Conservation (phyloP, 2,888 invertebrate species). For the Thymelicus sylvestris region DNA sequence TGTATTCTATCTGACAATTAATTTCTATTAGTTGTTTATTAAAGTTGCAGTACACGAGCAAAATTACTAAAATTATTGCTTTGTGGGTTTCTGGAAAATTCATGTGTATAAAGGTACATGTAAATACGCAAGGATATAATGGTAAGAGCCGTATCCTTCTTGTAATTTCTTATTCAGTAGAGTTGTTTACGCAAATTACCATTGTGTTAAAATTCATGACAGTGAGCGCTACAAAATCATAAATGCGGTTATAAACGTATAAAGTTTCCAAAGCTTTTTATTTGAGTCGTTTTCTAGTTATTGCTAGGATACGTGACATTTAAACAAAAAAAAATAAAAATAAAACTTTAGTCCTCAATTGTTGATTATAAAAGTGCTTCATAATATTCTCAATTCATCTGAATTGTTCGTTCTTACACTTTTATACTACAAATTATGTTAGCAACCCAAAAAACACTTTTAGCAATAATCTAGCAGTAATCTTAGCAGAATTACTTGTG, state of each 20-base stretch:
- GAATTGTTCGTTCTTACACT: no score
- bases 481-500: no score
- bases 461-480: no score
- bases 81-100: neutral
- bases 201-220: constrained; percentile 27
- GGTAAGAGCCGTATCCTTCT: neutral
- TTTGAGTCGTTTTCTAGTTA: constrained; percentile 1
- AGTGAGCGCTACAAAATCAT: constrained; percentile 27
- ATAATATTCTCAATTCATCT: no score
- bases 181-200: constrained; percentile 14
- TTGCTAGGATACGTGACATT: neutral
- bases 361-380: no score
- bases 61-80: no score
- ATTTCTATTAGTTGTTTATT: no score
- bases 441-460: no score
- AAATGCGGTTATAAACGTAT: constrained; percentile 22
- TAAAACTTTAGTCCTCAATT: neutral
- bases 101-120: neutral
- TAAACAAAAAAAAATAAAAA: neutral
- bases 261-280: constrained; percentile 13
- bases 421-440: no score
- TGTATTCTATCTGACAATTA: no score
- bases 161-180: constrained; percentile 19
- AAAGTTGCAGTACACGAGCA: no score
- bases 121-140: neutral